A percentile compares a stretch with the other conserved stretches of the same genome.
phyloP scores from a whole-genome alignment of 2,888 invertebrate species.

The Ctenicera cuprea region DNA sequence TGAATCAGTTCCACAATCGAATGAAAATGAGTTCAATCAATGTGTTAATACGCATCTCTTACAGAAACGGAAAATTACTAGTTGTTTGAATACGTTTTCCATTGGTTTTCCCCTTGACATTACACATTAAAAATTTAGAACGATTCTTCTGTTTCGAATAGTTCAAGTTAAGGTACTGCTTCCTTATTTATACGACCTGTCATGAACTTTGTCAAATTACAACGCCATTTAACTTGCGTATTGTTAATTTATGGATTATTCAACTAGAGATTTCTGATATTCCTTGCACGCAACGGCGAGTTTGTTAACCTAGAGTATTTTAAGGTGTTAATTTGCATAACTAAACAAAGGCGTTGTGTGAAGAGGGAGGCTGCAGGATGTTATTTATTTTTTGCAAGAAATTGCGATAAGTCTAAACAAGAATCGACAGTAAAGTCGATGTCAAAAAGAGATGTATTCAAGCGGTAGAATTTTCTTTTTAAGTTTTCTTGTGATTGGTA shows the following conservation, averaged over 20 bases:
- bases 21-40: not conserved
- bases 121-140: conserved; percentile 5
- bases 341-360: not conserved
- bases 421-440: too few species aligned
- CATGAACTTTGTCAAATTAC: conserved; percentile 23
- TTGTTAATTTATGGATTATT: conserved; percentile 29
- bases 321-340: conserved; percentile 16
- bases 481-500: too few species aligned
- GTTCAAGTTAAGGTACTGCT: not conserved
- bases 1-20: too few species aligned
- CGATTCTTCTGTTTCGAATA: not conserved
- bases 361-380: not conserved
- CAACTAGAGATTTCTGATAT: conserved; percentile 20
- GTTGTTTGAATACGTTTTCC: not conserved
- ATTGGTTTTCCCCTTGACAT: conserved; percentile 11
- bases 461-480: too few species aligned
- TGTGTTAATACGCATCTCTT: not conserved
- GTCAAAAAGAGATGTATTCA: too few species aligned
- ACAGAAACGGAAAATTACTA: not conserved
- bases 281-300: conserved; percentile 20
- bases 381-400: too few species aligned
- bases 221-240: not conserved
- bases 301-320: conserved; percentile 21
- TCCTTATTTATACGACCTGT: conserved; percentile 31
- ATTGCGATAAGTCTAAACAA: too few species aligned